Evolutionary conservation across 2,797 vertebrate genomes (phyloP), one percentile per base, ranked within the genome.

Genomic region (Ciconia nigra): DNA sequence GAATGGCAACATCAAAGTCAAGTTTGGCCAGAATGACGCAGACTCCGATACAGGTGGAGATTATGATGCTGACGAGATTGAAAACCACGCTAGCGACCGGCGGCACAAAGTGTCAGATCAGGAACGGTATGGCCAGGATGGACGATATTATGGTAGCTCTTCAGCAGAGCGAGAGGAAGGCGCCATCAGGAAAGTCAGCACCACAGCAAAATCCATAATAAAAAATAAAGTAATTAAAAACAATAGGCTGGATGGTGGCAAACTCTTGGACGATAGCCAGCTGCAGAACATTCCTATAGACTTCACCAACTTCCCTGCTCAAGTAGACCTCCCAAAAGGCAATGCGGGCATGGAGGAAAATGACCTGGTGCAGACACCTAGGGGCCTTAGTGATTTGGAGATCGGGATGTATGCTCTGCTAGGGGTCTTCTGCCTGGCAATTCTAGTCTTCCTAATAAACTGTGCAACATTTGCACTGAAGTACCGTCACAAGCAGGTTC

Each of bases 361-460:
- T 1, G 99, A 99, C 92, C 98, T 98, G 80, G 86, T 98, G 39
- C 99, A 98, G 96, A 95, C 98, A 0, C 95, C 98, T 0, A 98
- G 99, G 3, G 99, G 99, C 41, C 99, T 99, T 67, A 99, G 99
- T 0, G 99, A 99, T 96, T 98, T 99, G 95, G 99, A 99, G 98
- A 99, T 99, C 1, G 99, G 99, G 69, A 99, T 99, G 99, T 99
- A 99, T 4, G 99, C 99, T 17, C 98, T 99, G 76, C 98, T 99
- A 58, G 99, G 99, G 0, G 99, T 99, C 97, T 99, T 99, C 98
- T 99, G 99, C 97, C 98, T 99, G 29, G 99, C 99, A 65, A 99
- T 99, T 96, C 98, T 99, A 26, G 99, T 99, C 80, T 99, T 99
- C 96, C 99, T 99, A 22, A 99, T 99, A 87, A 99, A 99, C 98